These are phyloP conservation scores for Hymenochirus boettgeri DNA, from an alignment of 2,113 vertebrate genomes.

Conservation along the genomic window DNA sequence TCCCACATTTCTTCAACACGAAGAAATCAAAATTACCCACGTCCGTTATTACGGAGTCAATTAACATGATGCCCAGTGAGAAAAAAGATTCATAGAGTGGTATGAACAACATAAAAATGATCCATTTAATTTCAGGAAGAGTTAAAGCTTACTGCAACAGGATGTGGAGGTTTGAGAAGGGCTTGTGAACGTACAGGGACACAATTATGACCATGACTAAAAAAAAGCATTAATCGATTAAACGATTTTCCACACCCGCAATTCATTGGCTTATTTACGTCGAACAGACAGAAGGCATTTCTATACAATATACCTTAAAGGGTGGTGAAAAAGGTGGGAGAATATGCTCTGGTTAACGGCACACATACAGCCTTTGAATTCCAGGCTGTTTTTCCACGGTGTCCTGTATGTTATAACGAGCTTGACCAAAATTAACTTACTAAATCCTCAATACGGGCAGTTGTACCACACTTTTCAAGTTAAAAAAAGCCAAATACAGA, in stretches of 20 bases:
- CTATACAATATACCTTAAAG: not conserved
- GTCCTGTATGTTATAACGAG: not conserved
- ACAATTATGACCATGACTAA: not conserved
- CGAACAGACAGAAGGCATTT: not conserved
- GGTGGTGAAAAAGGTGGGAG: not conserved
- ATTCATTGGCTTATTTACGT: conserved; percentile 1
- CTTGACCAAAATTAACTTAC: not conserved
- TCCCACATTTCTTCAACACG: not conserved
- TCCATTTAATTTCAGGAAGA: not conserved
- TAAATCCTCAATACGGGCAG: not conserved
- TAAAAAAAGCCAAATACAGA: not conserved
- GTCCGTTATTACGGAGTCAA: not conserved
- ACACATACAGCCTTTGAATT: not conserved
- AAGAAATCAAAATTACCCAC: not conserved
- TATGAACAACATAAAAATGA: not conserved
- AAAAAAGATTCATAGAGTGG: not conserved
- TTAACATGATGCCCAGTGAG: conserved; percentile 1
- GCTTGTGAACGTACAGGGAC: too few relatives aligned
- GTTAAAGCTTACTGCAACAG: too few relatives aligned
- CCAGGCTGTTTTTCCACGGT: not conserved
- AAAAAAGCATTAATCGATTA: not conserved
- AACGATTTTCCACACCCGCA: not conserved
- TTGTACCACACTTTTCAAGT: not conserved
- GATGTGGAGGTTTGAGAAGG: too few relatives aligned
- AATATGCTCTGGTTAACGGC: not conserved